phyloP scores from a whole-genome alignment of 35 echinoderm and acorn worm genomes.

The Apostichopus parvimensis region DNA sequence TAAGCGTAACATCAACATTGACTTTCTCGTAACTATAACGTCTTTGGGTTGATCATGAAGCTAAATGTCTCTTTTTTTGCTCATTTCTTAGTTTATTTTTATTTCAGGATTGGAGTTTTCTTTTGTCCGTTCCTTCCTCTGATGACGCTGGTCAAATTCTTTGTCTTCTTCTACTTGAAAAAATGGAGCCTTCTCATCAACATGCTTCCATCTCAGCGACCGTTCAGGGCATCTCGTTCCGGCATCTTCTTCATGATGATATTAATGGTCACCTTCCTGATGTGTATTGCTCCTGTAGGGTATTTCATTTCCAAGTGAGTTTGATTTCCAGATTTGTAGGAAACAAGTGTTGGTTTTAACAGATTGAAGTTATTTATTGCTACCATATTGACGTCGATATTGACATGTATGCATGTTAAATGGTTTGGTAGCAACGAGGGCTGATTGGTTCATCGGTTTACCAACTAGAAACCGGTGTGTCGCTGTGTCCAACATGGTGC shows the following conservation, averaged over 20 bases:
- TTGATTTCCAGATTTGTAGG: neutral
- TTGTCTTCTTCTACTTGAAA: constrained; percentile 98
- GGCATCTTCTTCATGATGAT: constrained; percentile 98
- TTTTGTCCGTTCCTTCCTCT: constrained; percentile 84
- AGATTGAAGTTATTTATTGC: no score
- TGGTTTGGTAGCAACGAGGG: no score
- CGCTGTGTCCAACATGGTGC: no score
- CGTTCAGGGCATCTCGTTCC: constrained; percentile 83
- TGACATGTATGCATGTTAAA: no score
- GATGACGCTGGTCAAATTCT: constrained; percentile 80
- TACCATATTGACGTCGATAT: no score
- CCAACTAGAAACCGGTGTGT: no score
- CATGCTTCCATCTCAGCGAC: constrained; percentile 87
- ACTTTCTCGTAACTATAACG: neutral
- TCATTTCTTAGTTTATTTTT: neutral
- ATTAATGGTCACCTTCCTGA: constrained; percentile 80
- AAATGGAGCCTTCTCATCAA: constrained; percentile 95
- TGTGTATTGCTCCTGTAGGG: constrained; percentile 88
- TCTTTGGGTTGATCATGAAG: neutral
- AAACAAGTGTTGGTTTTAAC: no score
- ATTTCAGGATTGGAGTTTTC: constrained; percentile 89
- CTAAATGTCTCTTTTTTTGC: neutral
- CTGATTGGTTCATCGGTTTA: no score
- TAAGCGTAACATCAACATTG: neutral
- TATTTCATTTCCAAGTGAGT: constrained; percentile 92